These are phyloP conservation scores for Psephotus haematonotus DNA, from an alignment of 2,113 vertebrate genomes.

Conservation along the genomic window DNA sequence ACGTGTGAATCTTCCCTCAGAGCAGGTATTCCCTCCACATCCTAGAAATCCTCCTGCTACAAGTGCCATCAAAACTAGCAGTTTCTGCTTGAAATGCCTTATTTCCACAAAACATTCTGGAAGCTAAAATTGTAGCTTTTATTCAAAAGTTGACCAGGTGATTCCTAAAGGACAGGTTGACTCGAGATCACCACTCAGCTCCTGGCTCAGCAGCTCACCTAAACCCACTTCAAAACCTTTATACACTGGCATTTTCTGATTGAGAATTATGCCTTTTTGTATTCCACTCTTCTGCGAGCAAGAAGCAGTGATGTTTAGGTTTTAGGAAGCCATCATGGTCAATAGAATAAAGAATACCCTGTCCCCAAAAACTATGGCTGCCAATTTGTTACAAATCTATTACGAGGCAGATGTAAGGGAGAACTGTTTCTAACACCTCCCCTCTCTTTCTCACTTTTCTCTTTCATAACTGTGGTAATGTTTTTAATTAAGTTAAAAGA, in stretches of 20 bases:
- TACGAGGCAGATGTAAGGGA: background rate
- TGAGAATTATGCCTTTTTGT: background rate
- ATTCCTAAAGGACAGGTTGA: background rate
- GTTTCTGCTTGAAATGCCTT: background rate
- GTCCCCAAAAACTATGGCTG: background rate
- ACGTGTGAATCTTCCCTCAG: background rate
- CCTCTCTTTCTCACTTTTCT: background rate
- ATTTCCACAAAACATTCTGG: background rate
- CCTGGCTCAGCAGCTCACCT: background rate
- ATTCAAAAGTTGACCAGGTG: background rate
- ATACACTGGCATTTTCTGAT: background rate
- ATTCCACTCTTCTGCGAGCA: background rate
- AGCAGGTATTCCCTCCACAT: background rate
- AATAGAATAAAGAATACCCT: background rate
- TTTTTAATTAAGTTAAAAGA: conserved; percentile 25
- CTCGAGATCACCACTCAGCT: background rate
- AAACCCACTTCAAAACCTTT: background rate
- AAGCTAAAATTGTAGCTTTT: background rate
- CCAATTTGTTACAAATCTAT: background rate
- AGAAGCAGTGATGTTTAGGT: background rate
- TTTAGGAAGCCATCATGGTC: background rate
- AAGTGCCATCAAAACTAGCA: background rate
- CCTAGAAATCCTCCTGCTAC: background rate
- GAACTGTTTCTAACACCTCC: background rate
- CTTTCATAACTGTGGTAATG: background rate